Percentiles rank a stretch among this genome's conserved stretches.
phyloP scores from a whole-genome alignment of 2,888 invertebrate species.

The Ametastegia equiseti region DNA sequence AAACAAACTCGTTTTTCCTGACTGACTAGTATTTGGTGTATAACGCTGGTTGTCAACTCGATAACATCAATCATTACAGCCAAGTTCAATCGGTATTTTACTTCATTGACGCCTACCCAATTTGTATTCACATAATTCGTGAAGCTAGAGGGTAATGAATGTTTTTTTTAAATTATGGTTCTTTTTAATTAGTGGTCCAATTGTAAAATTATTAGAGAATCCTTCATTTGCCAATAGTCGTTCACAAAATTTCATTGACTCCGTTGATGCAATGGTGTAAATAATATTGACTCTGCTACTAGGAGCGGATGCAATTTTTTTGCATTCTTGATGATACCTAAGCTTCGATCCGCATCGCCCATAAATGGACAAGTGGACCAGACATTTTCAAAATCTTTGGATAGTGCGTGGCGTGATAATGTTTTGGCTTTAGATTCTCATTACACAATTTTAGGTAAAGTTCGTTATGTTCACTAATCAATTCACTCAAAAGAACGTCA shows the following conservation, averaged over 20 bases:
- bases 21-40: background rate
- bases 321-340: background rate
- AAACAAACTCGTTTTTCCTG: too few species aligned
- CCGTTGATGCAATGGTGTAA: background rate
- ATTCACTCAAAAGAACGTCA: background rate
- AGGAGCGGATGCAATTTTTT: background rate
- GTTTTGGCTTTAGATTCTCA: background rate
- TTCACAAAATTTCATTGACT: background rate
- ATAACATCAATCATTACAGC: background rate
- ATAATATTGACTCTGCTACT: background rate
- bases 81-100: background rate
- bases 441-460: background rate
- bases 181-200: background rate
- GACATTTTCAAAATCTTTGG: background rate
- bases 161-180: background rate
- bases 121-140: background rate
- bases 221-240: background rate
- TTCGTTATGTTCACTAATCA: background rate
- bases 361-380: background rate
- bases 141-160: background rate
- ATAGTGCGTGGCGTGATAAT: background rate
- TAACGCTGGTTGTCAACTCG: background rate
- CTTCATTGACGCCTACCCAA: background rate
- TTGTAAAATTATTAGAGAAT: background rate
- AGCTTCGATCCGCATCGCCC: background rate